Base-by-base conservation (phyloP, 2,888 invertebrate genomes). In the Harpalus rubripes region DNA sequence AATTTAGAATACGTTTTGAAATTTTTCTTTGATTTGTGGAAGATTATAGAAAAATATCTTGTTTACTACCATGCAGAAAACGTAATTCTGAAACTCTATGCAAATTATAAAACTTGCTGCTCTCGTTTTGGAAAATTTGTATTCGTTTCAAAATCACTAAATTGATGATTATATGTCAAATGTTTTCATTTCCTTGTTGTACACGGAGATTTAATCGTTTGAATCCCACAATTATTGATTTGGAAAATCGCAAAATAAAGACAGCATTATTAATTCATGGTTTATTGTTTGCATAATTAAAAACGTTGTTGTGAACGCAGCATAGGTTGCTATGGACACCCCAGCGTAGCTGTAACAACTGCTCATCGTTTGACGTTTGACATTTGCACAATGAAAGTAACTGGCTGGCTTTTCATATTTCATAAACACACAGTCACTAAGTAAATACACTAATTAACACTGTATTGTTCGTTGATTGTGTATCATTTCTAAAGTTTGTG, bases 291-390 rank as follows among this genome's bases (percentile, higher is more conserved):
- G 68, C 68, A 68, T 68, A 68, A 41, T 68, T 1, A 39, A 32
- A 68, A 68, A 65, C 65, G 65, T 39, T 15, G 68, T 78, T 74
- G 10, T 58, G 58, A 78, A 78, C 32, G 58, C 56, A 56, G 78
- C 56, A 58, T 7, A 78, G 22, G 78, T 78, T 56, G 74, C 52
- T n/a, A 74, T 74, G 56, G 74, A 52, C 16, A 74, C 72, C 6
- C n/a, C 10, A 72, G 72, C 16, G 72, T 72, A 44, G 44, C 72
- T 41, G 41, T 72, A 72, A 41, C 52, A 56, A 74, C 74, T 56
- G 56, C 16, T 52, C 74, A 74, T 74, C 74, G 52, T 74, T 74
- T 74, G 74, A 74, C 74, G 52, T 74, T 74, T 74, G 74, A 74
- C 74, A 74, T 74, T 74, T 74, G n/a, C 39, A 32, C 56, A 58